Base-by-base conservation (phyloP, 2,797 vertebrate species). In the Coranthus polyacanthus region DNA sequence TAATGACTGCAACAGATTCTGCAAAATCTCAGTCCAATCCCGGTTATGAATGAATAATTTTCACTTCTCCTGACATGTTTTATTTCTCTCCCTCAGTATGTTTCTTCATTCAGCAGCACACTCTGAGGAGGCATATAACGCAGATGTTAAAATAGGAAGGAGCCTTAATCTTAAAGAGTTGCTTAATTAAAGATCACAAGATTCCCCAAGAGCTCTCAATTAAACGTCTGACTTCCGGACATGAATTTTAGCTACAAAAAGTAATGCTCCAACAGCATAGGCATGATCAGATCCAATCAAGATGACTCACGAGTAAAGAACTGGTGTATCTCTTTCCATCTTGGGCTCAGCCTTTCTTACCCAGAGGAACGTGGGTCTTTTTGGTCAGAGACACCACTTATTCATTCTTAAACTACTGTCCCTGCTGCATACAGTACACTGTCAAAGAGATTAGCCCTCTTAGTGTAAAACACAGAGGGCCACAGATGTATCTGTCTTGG, bases 1-100 rank as follows among this genome's bases (percentile, higher is more conserved):
- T 78, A 80, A 86, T 51, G 66, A 69, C 60, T 81, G 32, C 10
- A 81, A 37, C 88, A 88, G 89, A 76, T 69, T 76, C 17, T 29
- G 38, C 16, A 32, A 24, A 49, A 64, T 50, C 4, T 1, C 17
- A 13, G 12, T 56, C 66, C 68, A 62, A 49, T 12, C 1, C 16
- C 29, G 32, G 51, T 6, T 41, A 21, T 70, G 58, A 75, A 65
- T 59, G 18, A 63, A 53, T 36, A 41, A 61, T 39, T 59, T 54
- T 71, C 12, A 41, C 21, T 58, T 75, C 53, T 69, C 62, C 64
- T 68, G 64, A 68, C 76, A 66, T 80, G 67, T 70, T 77, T 49
- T 51, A 50, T 52, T 44, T 56, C 26, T 18, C 37, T 26, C 39
- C 37, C 32, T 22, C 18, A 12, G 8, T 17, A 11, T 24, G 18